Percentiles rank a stretch among this genome's conserved stretches.
These are phyloP conservation scores for Lutraria lutraria DNA, from an alignment of 2,888 invertebrate genomes.

Conservation along the genomic window DNA sequence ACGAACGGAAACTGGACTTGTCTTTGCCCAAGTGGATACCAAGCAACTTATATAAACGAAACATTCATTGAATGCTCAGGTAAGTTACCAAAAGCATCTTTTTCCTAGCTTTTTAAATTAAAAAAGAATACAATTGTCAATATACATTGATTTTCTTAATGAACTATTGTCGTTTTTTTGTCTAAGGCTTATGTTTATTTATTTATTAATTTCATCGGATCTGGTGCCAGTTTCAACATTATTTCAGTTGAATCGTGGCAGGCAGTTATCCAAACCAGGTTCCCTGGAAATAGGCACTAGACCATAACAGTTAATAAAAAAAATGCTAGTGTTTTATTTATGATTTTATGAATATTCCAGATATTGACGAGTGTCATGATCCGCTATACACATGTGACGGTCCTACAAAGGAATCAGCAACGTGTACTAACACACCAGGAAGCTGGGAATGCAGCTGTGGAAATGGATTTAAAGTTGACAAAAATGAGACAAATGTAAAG, in stretches of 20 bases:
- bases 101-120: not conserved
- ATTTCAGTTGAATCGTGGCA: too few species aligned
- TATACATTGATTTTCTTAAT: too few species aligned
- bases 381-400: not conserved
- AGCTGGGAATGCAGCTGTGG: conserved; percentile 1
- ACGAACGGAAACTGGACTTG: conserved; percentile 29
- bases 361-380: conserved; percentile 3
- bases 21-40: conserved; percentile 22
- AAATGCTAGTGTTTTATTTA: too few species aligned
- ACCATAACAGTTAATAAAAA: too few species aligned
- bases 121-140: not conserved
- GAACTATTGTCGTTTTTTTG: too few species aligned
- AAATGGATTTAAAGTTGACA: not conserved
- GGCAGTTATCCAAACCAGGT: too few species aligned
- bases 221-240: too few species aligned
- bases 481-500: not conserved
- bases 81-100: not conserved
- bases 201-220: too few species aligned
- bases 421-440: not conserved
- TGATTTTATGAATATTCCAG: not conserved
- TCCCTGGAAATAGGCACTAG: too few species aligned
- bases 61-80: conserved; percentile 8
- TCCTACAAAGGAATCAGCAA: not conserved
- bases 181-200: too few species aligned
- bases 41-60: not conserved